Base-by-base conservation (phyloP, 1,140 invertebrate genomes). In the Drosophila micromelanica region DNA sequence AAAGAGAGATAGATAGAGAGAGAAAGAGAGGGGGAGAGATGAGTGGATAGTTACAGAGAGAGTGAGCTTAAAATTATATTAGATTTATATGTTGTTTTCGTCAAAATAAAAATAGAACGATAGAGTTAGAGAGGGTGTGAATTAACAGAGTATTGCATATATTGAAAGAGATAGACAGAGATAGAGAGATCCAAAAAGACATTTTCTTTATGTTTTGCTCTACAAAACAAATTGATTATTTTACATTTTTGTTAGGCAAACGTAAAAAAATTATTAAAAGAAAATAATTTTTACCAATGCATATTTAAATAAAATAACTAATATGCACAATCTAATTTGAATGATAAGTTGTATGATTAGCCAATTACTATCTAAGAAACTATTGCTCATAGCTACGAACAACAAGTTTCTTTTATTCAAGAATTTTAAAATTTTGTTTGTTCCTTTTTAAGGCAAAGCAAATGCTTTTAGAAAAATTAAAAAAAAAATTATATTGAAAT, bases 141-240 rank as follows among this genome's bases (percentile, higher is more conserved):
- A 12, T 56, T 42, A 15, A 27, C 8, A 35, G 32, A 35, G 6
- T 35, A 35, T 35, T 35, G 32, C 32, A 35, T 9, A 35, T 35
- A 32, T 51, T 37, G 17, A 61, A 20, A 59, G 15, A 56, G 30
- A 35, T 27, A 20, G 13, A 54, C 51, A 61, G 69, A 65, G 57
- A 70, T 70, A 89, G 70, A 85, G 89, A 91, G 89, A 91, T 91
- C 89, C 89, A 91, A 91, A 85, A 91, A 91, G 89, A 91, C 89
- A 91, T 91, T 91, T 90, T 80, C 61, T 75, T 59, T 57, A 69
- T 77, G 65, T 85, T 80, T 78, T 73, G 60, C 40, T 79, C 75
- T 82, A 84, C 56, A 82, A 82, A 82, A 82, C 61, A 64, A 70
- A 43, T 43, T 60, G 70, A 15, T 67, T 84, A 84, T 85, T 68